These are phyloP conservation scores for Drosophila affinis DNA, from an alignment of 2,888 invertebrate species.

Conservation along the genomic window DNA sequence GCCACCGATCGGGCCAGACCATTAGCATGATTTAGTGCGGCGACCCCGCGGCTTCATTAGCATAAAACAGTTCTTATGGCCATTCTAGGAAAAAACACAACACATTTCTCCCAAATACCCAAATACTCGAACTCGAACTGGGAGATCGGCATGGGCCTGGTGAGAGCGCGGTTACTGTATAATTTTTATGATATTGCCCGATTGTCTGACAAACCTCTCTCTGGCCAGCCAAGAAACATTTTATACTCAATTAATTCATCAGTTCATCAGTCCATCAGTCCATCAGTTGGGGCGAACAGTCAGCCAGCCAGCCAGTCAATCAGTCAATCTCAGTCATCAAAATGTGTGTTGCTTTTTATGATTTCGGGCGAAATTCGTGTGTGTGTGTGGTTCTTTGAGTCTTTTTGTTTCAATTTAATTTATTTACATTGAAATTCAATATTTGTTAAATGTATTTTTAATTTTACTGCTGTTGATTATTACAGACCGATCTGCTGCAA, in stretches of 20 bases:
- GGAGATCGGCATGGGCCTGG: constrained; percentile 9
- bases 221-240: constrained; percentile 52
- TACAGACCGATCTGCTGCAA: constrained; percentile 52
- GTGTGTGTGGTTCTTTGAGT: constrained; percentile 25
- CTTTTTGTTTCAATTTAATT: constrained; percentile 65
- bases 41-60: constrained; percentile 58
- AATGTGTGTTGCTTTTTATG: constrained; percentile 66
- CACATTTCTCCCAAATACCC: constrained; percentile 23
- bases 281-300: not conserved
- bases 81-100: constrained; percentile 62
- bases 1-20: constrained; percentile 50
- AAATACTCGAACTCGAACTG: not conserved
- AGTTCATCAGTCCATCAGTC: constrained; percentile 72
- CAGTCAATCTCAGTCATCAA: constrained; percentile 57
- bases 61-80: constrained; percentile 67
- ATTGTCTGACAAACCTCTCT: constrained; percentile 43
- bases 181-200: constrained; percentile 79
- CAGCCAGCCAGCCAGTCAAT: constrained; percentile 20
- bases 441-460: constrained; percentile 77
- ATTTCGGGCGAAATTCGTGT: constrained; percentile 73
- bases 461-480: constrained; percentile 62
- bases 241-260: constrained; percentile 81
- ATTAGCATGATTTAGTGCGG: constrained; percentile 71
- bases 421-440: constrained; percentile 81
- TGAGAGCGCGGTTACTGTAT: constrained; percentile 65